phyloP scores from a whole-genome alignment of 2,888 invertebrate genomes.

The Pachycephus smyrnensis region DNA sequence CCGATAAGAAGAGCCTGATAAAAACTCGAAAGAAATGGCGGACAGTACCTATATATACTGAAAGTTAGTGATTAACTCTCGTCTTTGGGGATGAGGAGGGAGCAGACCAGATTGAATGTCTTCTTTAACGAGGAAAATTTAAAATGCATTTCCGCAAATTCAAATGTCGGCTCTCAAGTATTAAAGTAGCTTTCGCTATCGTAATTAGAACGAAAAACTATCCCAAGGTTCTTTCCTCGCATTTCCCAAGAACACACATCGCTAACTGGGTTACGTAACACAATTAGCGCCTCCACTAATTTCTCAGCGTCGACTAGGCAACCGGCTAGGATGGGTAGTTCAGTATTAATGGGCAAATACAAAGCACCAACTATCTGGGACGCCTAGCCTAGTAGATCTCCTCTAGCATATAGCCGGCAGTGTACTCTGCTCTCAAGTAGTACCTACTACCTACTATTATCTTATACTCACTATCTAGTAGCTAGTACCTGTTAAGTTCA shows the following conservation, averaged over 20 bases:
- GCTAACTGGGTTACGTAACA: conserved; percentile 61
- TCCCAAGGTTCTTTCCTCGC: neutral
- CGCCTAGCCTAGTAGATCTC: neutral
- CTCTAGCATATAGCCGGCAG: neutral
- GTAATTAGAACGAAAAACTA: conserved; percentile 41
- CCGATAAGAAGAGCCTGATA: neutral
- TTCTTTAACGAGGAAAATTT: neutral
- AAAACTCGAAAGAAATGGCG: neutral
- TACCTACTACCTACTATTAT: neutral
- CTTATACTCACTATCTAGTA: neutral
- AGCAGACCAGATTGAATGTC: too few relatives aligned
- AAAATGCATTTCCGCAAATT: neutral
- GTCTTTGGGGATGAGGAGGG: neutral
- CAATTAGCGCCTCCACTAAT: conserved; percentile 63
- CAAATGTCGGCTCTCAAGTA: neutral
- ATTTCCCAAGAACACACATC: conserved; percentile 49
- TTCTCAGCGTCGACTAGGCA: conserved; percentile 59
- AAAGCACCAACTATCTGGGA: conserved; percentile 52
- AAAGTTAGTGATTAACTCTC: neutral
- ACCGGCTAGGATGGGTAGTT: conserved; percentile 55
- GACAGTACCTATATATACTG: neutral
- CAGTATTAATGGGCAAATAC: conserved; percentile 62
- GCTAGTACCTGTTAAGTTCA: neutral
- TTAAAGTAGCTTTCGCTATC: neutral
- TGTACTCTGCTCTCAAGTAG: neutral